These are phyloP conservation scores for Phenganax subtilis DNA, from an alignment of 92 coral and sea anemone genomes.

Conservation along the genomic window DNA sequence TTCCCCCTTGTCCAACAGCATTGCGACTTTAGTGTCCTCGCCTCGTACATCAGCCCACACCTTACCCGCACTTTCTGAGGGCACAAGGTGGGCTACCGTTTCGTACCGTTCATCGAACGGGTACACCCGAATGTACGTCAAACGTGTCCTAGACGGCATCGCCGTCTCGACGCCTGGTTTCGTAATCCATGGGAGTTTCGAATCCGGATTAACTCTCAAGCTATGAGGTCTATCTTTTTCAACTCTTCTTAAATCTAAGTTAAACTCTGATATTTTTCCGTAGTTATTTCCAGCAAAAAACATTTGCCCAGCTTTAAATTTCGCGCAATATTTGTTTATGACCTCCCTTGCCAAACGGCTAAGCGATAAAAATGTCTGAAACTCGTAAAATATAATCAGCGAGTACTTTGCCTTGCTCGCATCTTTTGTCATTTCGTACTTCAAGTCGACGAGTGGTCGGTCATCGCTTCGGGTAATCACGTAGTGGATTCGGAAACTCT, in stretches of 20 bases:
- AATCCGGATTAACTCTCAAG: conserved; percentile 59
- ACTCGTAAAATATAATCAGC: conserved; percentile 71
- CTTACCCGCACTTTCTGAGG: conserved; percentile 39
- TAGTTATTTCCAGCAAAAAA: conserved; percentile 73
- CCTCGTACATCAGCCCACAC: conserved; percentile 20
- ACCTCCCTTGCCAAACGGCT: conserved; percentile 62
- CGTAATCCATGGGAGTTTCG: conserved; percentile 66
- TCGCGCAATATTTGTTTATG: conserved; percentile 69
- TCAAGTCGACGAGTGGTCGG: conserved; percentile 58
- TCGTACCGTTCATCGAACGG: conserved; percentile 65
- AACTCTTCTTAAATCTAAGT: conserved; percentile 57
- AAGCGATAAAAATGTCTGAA: conserved; percentile 69
- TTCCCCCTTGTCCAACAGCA: conserved; percentile 67
- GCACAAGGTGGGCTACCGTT: conserved; percentile 68
- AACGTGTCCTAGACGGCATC: conserved; percentile 68
- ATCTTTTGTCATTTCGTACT: conserved; percentile 49
- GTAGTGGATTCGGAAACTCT: conserved; percentile 75
- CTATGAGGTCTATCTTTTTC: conserved; percentile 61
- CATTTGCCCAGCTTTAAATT: conserved; percentile 67
- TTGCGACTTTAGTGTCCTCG: conserved; percentile 56
- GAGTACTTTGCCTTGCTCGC: conserved; percentile 65
- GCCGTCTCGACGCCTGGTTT: conserved; percentile 66
- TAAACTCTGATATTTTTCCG: conserved; percentile 70
- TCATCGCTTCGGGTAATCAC: conserved; percentile 69
- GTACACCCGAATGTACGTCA: conserved; percentile 60